Conservation (phyloP, 2,888 invertebrate genomes). For the Monoplex corrugatus region DNA sequence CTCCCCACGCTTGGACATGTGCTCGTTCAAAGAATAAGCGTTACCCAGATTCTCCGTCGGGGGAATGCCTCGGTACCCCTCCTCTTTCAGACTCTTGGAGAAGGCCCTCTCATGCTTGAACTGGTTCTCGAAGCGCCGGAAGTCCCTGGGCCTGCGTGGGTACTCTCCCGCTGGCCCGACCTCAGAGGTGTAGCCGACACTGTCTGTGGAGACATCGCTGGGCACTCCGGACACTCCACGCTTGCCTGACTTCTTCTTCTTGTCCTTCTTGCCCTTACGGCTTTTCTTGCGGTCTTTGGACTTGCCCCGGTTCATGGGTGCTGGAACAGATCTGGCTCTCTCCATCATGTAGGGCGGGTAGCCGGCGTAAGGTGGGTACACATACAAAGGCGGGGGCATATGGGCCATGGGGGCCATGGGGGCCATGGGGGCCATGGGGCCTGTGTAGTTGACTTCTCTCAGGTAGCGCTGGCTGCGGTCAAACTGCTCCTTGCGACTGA, state of each 20-base stretch:
- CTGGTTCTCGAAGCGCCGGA: conserved; percentile 71
- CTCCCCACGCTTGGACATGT: conserved; percentile 45
- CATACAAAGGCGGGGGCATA: conserved; percentile 62
- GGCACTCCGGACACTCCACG: conserved; percentile 33
- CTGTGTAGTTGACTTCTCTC: conserved; percentile 41
- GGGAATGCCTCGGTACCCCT: conserved; percentile 60
- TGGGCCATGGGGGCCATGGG: conserved; percentile 63
- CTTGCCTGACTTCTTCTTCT: conserved; percentile 54
- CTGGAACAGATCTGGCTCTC: conserved; percentile 65
- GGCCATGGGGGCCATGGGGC: too few species aligned
- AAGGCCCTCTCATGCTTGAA: conserved; percentile 70
- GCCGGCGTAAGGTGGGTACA: conserved; percentile 49
- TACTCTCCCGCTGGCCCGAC: conserved; percentile 56
- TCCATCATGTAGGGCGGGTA: conserved; percentile 50
- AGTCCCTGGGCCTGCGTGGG: conserved; percentile 67
- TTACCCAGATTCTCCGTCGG: conserved; percentile 58
- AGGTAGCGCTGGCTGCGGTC: conserved; percentile 44
- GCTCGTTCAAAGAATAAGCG: conserved; percentile 72
- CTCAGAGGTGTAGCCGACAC: conserved; percentile 70
- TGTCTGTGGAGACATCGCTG: conserved; percentile 65
- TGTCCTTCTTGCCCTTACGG: conserved; percentile 35
- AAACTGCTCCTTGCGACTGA: conserved; percentile 54
- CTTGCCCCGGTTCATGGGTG: conserved; percentile 55
- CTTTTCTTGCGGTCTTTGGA: conserved; percentile 39
- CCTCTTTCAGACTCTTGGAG: conserved; percentile 67